Conservation (phyloP, 2,797 vertebrate genomes). For the Melanotaenia pygmaea region DNA sequence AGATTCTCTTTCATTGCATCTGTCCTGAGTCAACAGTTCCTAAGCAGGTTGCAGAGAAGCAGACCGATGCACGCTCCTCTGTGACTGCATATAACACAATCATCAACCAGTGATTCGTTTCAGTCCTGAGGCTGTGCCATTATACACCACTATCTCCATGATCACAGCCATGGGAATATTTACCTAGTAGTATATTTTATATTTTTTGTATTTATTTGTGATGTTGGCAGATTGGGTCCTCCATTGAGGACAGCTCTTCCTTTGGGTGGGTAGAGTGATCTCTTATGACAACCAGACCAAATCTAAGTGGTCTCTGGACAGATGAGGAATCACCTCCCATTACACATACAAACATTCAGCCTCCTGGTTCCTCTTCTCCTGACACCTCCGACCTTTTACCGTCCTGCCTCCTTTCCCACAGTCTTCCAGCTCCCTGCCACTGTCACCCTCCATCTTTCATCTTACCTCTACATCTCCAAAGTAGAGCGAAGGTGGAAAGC, state of each 20-base stretch:
- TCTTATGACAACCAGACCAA: conserved; percentile 75
- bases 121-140: conserved; percentile 50
- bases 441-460: conserved; percentile 60
- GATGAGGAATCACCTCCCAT: conserved; percentile 66
- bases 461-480: conserved; percentile 41
- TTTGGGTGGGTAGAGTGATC: neutral
- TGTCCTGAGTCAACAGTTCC: conserved; percentile 24
- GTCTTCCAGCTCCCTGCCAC: conserved; percentile 29
- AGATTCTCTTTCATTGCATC: conserved; percentile 30
- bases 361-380: conserved; percentile 15
- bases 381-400: conserved; percentile 32
- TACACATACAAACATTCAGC: conserved; percentile 21
- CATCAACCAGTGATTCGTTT: conserved; percentile 69
- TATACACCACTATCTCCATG: conserved; percentile 48
- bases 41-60: conserved; percentile 27
- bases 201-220: too few relatives aligned
- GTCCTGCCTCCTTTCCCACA: conserved; percentile 22
- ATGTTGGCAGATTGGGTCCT: too few relatives aligned
- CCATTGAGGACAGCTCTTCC: too few relatives aligned
- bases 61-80: conserved; percentile 40
- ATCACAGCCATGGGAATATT: too few relatives aligned
- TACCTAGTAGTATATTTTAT: too few relatives aligned
- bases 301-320: conserved; percentile 63
- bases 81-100: conserved; percentile 56
- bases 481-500: conserved; percentile 35